Base-by-base conservation (phyloP, 2,797 vertebrate genomes). In the Selene dorsalis region DNA sequence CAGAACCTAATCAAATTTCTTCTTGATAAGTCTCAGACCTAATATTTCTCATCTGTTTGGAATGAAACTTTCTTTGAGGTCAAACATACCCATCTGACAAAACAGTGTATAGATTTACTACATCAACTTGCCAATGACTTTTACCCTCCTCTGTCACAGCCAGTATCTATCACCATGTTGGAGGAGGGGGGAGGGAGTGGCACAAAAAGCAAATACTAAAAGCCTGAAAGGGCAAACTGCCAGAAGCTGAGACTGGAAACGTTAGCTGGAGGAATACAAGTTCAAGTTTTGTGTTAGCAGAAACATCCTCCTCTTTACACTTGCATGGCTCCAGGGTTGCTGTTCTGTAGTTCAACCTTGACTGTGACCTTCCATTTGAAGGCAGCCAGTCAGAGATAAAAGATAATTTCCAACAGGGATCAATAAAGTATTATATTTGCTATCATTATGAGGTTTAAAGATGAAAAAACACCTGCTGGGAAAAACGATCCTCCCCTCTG, bases 1-100 rank as follows among this genome's bases (percentile, higher is more conserved):
- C 47, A 77, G 82, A 55, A 17, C 28, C 22, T 68, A 57, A 88
- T 86, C 61, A 55, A 2, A 83, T 86, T 69, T 75, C 20, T 68
- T 67, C 69, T 32, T 63, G 28, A 77, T 56, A 20, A 72, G n/a
- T 73, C 57, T 50, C 59, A 45, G 35, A 77, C 26, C 45, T 84
- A 55, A 75, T 79, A 71, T 83, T 77, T 80, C 69, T 63, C 73
- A 77, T 45, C 69, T 63, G 50, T 83, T 45, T 28, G 50, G 67
- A 82, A 68, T 79, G n/a, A 24, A 59, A 53, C 65, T 56, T 76
- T 55, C 22, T 16, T 68, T 64, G 14, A 60, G 28, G 50, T 75
- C 2, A 0, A 65, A 30, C 65, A 61, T 57, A 58, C 32, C 56
- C 47, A 11, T 70, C 56, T 60, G 65, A 76, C 26, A 35, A n/a